These are phyloP conservation scores for Axea sp. DNA, from an alignment of 2,888 invertebrate species.

Conservation along the genomic window DNA sequence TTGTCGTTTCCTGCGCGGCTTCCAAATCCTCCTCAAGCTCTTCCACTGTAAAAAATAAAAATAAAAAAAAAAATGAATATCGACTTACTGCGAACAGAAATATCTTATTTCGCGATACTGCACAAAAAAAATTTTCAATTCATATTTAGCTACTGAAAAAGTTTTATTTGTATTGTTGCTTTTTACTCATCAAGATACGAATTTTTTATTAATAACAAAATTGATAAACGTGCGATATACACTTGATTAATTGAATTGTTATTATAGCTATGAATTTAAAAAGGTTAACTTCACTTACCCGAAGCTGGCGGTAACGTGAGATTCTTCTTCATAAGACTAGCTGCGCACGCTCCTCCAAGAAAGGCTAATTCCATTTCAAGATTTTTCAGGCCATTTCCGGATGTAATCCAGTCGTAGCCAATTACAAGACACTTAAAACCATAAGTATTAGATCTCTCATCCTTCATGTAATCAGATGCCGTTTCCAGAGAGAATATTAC, in stretches of 20 bases:
- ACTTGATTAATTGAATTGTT: too few species aligned
- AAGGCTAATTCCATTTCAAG: conserved; percentile 94
- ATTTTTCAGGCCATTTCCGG: conserved; percentile 82
- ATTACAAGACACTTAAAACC: conserved; percentile 90
- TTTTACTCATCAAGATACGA: too few species aligned
- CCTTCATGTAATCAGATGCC: conserved; percentile 95
- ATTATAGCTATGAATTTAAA: too few species aligned
- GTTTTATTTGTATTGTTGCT: too few species aligned
- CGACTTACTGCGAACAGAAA: conserved; percentile 19
- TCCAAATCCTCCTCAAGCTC: conserved; percentile 87
- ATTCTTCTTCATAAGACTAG: conserved; percentile 92
- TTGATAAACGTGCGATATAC: too few species aligned
- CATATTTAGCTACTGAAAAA: too few species aligned
- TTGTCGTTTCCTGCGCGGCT: conserved; percentile 83
- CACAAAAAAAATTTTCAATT: too few species aligned
- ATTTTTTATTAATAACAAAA: too few species aligned
- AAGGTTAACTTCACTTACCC: conserved; percentile 79
- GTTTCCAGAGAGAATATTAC: conserved; percentile 97
- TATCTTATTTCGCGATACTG: conserved; percentile 31
- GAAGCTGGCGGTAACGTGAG: conserved; percentile 84
- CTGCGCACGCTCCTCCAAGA: conserved; percentile 94
- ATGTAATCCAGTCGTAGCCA: conserved; percentile 89
- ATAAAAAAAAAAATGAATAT: conserved; percentile 32
- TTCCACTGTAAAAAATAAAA: conserved; percentile 79
- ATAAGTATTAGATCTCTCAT: conserved; percentile 89